Evolutionary conservation across 2,113 vertebrate species (phyloP), one percentile per base, ranked within the genome.

Genomic region (Solea senegalensis): DNA sequence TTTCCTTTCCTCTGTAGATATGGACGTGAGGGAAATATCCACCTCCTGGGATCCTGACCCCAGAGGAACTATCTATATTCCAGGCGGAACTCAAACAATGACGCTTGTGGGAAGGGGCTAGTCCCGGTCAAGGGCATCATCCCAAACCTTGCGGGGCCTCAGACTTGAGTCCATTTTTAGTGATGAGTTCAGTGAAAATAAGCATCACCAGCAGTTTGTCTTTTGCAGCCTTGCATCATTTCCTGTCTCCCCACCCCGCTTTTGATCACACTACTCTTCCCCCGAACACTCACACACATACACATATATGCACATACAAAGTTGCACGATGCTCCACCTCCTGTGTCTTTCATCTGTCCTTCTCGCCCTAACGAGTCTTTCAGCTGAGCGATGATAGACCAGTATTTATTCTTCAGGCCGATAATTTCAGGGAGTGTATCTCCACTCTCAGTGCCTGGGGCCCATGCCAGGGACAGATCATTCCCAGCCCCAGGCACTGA

Each of bases 321-420:
- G 83, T 75, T 56, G 64, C 83, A 65, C 78, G 88, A 80, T 88
- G 93, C 76, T 79, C 83, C 7, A 9, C 75, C 71, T 83, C 73
- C 69, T 83, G 83, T 44, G n/a, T 76, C 80, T 87, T 75, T 59
- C 78, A 78, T 81, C 90, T 91, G 90, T 92, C 93, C 56, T 86
- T 90, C 90, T 84, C 91, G 89, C 92, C 90, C 90, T 95, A 96
- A 95, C 95, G 93, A 93, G 84, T 93, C 93, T 93, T 94, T 93
- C 93, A 89, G 92, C 90, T 86, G 88, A 89, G 90, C 78, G 76
- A 88, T 92, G 94, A 94, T 84, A 86, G 94, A 92, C 92, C 87
- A 90, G 87, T 94, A 91, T 94, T 94, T 95, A 92, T 93, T 92
- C 91, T 91, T 65, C 66, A 88, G 86, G 85, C 88, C 62, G 88